Conservation (phyloP, 1,140 invertebrate species). For the Antheraea pernyi region DNA sequence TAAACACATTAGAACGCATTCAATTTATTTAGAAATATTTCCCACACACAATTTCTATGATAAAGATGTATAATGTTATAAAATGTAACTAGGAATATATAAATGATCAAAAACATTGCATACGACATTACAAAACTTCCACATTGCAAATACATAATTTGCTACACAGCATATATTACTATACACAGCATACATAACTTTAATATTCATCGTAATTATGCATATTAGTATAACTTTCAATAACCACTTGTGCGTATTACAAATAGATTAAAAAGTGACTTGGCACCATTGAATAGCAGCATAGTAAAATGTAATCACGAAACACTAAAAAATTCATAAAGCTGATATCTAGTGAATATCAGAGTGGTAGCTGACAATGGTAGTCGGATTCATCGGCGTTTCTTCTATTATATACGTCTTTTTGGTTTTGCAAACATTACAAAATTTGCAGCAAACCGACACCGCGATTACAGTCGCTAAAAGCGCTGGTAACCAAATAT, state of each 20-base stretch:
- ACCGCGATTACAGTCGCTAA: constrained; percentile 43
- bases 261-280: background rate
- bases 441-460: constrained; percentile 50
- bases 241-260: background rate
- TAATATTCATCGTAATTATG: background rate
- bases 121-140: background rate
- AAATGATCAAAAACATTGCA: background rate
- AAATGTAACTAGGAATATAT: background rate
- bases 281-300: background rate
- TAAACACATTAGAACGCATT: background rate
- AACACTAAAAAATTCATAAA: constrained; percentile 1
- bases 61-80: background rate
- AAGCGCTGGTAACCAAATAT: constrained; percentile 61
- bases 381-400: constrained; percentile 33
- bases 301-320: background rate
- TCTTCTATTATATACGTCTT: constrained; percentile 36
- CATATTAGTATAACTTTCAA: background rate
- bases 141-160: background rate
- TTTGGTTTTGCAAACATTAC: constrained; percentile 20
- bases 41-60: background rate
- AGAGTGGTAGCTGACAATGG: constrained; percentile 22
- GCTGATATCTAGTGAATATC: constrained; percentile 11
- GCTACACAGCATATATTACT: background rate
- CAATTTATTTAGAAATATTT: constrained; percentile 1
- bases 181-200: background rate